A percentile compares a stretch with the other conserved stretches of the same genome.
phyloP scores from a whole-genome alignment of 2,797 vertebrate species.

The Emys orbicularis region DNA sequence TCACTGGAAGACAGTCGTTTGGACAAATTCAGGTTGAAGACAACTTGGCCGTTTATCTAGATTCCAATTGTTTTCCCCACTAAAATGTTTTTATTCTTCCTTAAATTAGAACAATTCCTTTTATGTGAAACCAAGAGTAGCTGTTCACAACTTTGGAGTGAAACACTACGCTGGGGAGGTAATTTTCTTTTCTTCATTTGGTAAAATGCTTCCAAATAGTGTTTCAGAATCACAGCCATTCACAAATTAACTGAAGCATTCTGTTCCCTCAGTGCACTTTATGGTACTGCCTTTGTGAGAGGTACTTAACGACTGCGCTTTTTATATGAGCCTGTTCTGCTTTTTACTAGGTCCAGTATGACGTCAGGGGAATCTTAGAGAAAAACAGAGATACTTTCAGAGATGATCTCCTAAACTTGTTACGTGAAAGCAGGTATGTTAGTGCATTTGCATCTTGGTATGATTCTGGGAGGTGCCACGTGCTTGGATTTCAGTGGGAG shows the following conservation, averaged over 20 bases:
- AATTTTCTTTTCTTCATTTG: constrained; percentile 63
- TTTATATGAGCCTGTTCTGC: constrained; percentile 4
- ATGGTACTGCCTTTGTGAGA: not conserved
- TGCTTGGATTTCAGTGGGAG: not conserved
- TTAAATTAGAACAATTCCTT: constrained; percentile 92
- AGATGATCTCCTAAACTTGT: constrained; percentile 93
- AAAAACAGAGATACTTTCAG: constrained; percentile 98
- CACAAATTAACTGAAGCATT: constrained; percentile 32
- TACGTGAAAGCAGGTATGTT: constrained; percentile 93
- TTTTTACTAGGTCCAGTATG: constrained; percentile 92
- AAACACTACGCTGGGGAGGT: constrained; percentile 98
- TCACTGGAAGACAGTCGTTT: constrained; percentile 39
- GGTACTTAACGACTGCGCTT: constrained; percentile 22
- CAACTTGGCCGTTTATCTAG: not conserved
- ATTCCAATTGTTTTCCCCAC: not conserved
- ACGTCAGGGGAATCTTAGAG: constrained; percentile 94
- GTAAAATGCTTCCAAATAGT: constrained; percentile 32
- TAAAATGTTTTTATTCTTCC: constrained; percentile 3
- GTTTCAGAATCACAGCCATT: constrained; percentile 48
- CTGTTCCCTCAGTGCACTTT: constrained; percentile 27
- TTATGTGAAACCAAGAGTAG: constrained; percentile 96
- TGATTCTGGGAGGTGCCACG: not conserved
- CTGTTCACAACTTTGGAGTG: constrained; percentile 94
- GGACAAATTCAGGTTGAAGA: not conserved
- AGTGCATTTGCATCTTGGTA: not conserved